Evolutionary conservation across 2,113 vertebrate genomes (phyloP), one percentile per base, ranked within the genome.

Genomic region (Indri indri): DNA sequence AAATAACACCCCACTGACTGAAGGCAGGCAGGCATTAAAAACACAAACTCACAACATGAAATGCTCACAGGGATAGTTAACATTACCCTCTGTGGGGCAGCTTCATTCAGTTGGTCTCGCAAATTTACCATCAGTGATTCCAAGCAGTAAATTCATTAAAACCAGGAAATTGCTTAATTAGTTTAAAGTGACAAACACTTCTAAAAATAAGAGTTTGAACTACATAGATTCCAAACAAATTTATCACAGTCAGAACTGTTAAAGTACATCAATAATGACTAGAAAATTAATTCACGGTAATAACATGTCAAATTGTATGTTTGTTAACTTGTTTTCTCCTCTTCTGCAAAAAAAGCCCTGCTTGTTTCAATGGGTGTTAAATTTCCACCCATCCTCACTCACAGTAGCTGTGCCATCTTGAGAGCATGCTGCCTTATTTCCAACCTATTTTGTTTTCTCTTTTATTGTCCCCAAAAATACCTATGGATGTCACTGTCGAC

Each of bases 101-200:
- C n/a, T 34, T 77, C 11, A 40, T 47, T 87, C 68, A 52, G 68
- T 40, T 5, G 81, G 40, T 80, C 71, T 94, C 32, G 0, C 50
- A 81, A 14, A 77, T 96, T 71, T 91, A 90, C 14, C 80, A 90
- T 76, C 82, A 37, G 1, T 82, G 81, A 91, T 96, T 97, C 45
- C 83, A 42, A 94, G 71, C 32, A 96, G 89, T 71, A 94, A 95
- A 95, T 82, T 90, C 70, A 87, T 95, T 96, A 97, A 91, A 96
- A 77, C 25, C 77, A 83, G 63, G 82, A 94, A 97, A 97, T 89
- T 91, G 91, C 65, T 94, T 94, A 95, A 63, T 88, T 71, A 92
- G 79, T 76, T 86, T 85, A 89, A 97, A 92, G 74, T 30, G 34
- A 93, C 37, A 97, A 97, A 63, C 63, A 25, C 47, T 87, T 90